Evolutionary conservation across 2,113 vertebrate genomes (phyloP).

Genomic region (Nymphicus hollandicus): DNA sequence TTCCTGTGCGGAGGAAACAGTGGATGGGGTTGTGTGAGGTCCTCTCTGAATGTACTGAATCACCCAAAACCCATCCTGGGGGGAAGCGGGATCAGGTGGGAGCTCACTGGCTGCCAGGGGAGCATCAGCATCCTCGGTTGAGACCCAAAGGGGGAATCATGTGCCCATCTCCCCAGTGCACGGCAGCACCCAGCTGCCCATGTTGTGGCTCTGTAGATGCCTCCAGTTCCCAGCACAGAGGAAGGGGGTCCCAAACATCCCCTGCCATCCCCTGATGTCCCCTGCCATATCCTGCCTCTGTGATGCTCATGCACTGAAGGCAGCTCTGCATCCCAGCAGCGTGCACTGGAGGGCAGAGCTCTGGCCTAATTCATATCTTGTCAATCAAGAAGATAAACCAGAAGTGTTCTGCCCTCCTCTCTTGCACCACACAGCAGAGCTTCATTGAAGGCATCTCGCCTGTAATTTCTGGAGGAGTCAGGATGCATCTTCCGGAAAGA

Average conservation of each 20-base stretch:
- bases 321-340: background rate
- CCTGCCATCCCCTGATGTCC: background rate
- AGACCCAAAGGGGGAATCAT: background rate
- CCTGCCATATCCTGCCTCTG: fast-evolving
- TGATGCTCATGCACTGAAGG: background rate
- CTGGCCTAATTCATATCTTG: fast-evolving
- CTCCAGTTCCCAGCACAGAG: background rate
- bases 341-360: background rate
- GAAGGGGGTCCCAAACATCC: background rate
- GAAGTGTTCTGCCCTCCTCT: background rate
- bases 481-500: background rate
- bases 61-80: background rate
- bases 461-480: background rate
- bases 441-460: background rate
- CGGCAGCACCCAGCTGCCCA: fast-evolving
- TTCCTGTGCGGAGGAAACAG: background rate
- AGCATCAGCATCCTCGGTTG: background rate
- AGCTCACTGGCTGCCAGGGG: background rate
- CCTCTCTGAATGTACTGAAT: background rate
- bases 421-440: background rate
- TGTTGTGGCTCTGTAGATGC: background rate
- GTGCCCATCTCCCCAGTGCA: fast-evolving
- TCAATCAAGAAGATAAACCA: background rate
- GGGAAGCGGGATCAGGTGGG: background rate
- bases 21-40: background rate